Conservation (phyloP, 1,140 invertebrate genomes). For the Drosophila willistoni region DNA sequence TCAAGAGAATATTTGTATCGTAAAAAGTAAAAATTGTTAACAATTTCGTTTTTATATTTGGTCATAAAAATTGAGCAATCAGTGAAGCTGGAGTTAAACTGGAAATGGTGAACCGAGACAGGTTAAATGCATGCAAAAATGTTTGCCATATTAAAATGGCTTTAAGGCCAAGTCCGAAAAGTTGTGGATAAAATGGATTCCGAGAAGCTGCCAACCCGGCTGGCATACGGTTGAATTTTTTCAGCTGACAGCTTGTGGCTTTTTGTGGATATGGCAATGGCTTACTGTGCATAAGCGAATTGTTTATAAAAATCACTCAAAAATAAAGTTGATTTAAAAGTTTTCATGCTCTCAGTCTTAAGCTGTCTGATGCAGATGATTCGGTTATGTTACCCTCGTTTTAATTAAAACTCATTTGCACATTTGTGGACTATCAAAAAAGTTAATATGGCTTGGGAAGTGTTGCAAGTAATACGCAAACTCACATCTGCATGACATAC, state of each 20-base stretch:
- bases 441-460: constrained; percentile 22
- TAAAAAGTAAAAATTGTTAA: constrained; percentile 16
- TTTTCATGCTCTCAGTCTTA: neutral
- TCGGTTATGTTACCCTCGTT: constrained; percentile 5
- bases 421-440: constrained; percentile 50
- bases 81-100: constrained; percentile 14
- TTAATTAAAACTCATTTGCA: constrained; percentile 61
- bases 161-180: constrained; percentile 13
- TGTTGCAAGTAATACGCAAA: constrained; percentile 5
- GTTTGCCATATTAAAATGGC: neutral
- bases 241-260: neutral
- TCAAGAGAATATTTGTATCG: neutral
- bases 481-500: constrained; percentile 5
- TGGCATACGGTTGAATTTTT: neutral
- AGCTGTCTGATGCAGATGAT: neutral
- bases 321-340: neutral
- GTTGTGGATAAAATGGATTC: neutral
- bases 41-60: constrained; percentile 22
- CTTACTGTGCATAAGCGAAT: neutral
- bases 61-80: constrained; percentile 37
- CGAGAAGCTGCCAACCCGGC: neutral
- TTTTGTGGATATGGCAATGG: neutral
- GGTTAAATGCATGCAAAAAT: neutral
- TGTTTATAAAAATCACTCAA: neutral
- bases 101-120: neutral